Conservation (phyloP, 2,113 vertebrate genomes). For the Eurypyga helias region DNA sequence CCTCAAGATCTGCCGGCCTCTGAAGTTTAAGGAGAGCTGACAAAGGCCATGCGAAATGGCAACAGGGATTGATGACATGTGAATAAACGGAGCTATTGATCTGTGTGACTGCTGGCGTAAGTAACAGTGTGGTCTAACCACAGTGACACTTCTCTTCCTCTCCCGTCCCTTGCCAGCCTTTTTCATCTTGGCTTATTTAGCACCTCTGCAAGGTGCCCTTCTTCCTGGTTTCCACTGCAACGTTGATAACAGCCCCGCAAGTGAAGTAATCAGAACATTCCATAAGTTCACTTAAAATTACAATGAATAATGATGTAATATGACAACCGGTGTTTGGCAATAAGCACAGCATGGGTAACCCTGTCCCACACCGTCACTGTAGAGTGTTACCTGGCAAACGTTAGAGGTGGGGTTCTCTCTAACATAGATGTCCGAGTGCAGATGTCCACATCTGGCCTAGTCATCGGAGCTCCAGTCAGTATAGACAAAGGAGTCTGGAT, state of each 20-base stretch:
- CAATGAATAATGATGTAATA: background rate
- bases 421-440: background rate
- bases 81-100: background rate
- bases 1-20: background rate
- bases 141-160: background rate
- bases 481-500: background rate
- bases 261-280: background rate
- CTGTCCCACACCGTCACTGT: background rate
- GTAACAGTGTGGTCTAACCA: background rate
- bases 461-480: background rate
- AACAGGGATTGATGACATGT: background rate
- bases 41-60: background rate
- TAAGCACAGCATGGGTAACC: background rate
- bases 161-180: background rate
- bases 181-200: background rate
- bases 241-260: background rate
- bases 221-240: background rate
- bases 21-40: background rate
- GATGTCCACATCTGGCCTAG: background rate
- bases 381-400: background rate
- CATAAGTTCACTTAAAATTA: background rate
- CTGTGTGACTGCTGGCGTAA: background rate
- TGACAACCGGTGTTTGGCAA: background rate
- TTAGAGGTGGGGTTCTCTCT: background rate
- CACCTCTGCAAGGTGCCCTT: background rate